phyloP scores from a whole-genome alignment of 2,113 vertebrate species.

The Athene noctua region DNA sequence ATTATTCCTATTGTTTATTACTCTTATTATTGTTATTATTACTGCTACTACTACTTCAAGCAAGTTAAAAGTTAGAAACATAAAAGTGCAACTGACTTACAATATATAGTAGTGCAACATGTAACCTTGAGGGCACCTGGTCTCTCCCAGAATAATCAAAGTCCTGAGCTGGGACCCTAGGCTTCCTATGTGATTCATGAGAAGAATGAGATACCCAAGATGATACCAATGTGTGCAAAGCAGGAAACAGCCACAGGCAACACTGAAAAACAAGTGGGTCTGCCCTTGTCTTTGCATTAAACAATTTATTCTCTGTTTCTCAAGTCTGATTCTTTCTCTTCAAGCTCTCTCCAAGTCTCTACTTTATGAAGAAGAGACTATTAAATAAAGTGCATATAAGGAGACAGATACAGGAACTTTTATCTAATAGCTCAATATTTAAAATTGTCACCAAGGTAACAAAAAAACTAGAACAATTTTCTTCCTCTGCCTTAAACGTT shows the following conservation, averaged over 20 bases:
- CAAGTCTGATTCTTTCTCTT: not conserved
- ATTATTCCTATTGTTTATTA: no score
- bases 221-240: fast-evolving
- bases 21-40: not conserved
- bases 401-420: not conserved
- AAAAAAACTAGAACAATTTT: not conserved
- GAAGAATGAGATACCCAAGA: not conserved
- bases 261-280: not conserved
- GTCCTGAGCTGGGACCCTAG: not conserved
- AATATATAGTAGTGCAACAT: fast-evolving
- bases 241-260: not conserved
- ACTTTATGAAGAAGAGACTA: not conserved
- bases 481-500: not conserved
- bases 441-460: not conserved
- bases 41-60: not conserved
- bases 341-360: not conserved
- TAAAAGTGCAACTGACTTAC: not conserved
- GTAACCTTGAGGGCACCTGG: not conserved
- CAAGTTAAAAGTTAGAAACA: not conserved
- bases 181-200: not conserved
- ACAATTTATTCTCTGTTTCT: not conserved
- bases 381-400: not conserved
- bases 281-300: not conserved
- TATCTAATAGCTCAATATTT: not conserved
- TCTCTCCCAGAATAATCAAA: not conserved